Base-by-base conservation (phyloP, 2,113 vertebrate species). In the Bungarus multicinctus region DNA sequence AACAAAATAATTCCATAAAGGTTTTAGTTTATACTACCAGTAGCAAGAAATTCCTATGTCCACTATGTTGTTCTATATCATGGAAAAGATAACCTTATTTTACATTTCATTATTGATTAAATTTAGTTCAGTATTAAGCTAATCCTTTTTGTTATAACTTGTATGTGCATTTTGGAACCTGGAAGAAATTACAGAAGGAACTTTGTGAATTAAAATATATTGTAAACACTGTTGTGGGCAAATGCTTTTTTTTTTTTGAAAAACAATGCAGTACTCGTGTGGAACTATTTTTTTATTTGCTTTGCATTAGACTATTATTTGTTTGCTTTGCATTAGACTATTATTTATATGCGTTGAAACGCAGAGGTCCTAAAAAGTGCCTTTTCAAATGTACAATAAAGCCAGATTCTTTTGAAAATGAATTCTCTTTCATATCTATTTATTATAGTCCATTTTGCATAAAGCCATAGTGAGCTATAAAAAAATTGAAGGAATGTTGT, bases 51-150 rank as follows among this genome's bases (percentile, higher is more conserved):
- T 50, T 89, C 18, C 18, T n/a, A 34, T 57, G 27, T 60, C 2
- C 23, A 30, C 47, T 50, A 47, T 47, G 47, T 50, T 95, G 90
- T 96, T 85, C 90, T 93, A 12, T 30, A 92, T 89, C 39, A 45
- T 4, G 88, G 0, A 20, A 91, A 95, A 92, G 20, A 12, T 81
- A 16, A 89, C 85, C 57, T 39, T 18, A 85, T 93, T 20, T 11
- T 90, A 0, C 85, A 94, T 95, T 96, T 94, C 54, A 88, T 22
- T 57, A 54, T 39, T 34, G 34, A 87, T 43, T 52, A 12, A 88
- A 88, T 92, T 34, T 34, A 52, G 25, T 52, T 69, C 20, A 3
- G 5, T 87, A 30, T 34, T 92, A 86, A n/a, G 23, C 45, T 58
- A 45, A 30, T 90, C 81, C 18, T 22, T 10, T 22, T 30, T 20